A percentile compares a stretch with the other conserved stretches of the same genome.
These are phyloP conservation scores for Pavo muticus DNA, from an alignment of 2,113 vertebrate species.

Conservation along the genomic window DNA sequence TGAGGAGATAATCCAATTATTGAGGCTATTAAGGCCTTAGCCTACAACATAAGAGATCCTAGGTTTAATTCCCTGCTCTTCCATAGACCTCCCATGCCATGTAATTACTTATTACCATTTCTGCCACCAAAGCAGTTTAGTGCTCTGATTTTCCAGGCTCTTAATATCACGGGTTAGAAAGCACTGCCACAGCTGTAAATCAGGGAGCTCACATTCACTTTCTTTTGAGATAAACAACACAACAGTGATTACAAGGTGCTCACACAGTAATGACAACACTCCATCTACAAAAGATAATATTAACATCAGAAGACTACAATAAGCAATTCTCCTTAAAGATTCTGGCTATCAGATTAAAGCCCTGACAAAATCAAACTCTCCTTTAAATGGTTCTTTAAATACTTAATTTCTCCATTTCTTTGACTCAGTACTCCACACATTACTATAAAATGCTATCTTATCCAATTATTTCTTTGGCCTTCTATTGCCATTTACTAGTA, in stretches of 20 bases:
- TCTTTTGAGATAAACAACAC: not conserved
- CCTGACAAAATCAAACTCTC: not conserved
- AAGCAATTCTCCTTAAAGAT: not conserved
- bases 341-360: not conserved
- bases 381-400: not conserved
- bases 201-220: not conserved
- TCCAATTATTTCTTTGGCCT: not conserved
- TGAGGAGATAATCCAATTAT: slow-evolving; percentile 9
- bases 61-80: slow-evolving; percentile 21
- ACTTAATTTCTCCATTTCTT: not conserved
- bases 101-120: not conserved
- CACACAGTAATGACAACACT: not conserved
- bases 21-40: slow-evolving; percentile 21
- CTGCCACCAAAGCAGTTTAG: not conserved
- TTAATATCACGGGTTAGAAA: not conserved
- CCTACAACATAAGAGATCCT: not conserved
- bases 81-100: not conserved
- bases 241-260: not conserved
- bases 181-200: not conserved
- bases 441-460: not conserved
- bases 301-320: not conserved
- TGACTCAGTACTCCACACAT: not conserved
- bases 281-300: not conserved
- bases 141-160: not conserved
- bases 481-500: not conserved